phyloP scores from a whole-genome alignment of 1,140 invertebrate species.

The Goniozus legneri region DNA sequence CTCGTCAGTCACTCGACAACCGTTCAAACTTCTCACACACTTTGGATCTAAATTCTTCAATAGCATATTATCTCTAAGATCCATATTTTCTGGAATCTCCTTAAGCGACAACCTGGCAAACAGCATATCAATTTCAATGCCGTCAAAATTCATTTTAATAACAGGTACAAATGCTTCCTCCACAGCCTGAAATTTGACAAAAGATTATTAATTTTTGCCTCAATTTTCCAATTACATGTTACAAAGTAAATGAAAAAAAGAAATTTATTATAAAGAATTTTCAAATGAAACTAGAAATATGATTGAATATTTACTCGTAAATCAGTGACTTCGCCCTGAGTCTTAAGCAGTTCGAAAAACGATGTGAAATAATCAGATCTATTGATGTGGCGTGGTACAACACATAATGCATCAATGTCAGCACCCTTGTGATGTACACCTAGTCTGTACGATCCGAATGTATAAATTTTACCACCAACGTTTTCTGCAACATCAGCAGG shows the following conservation, averaged over 20 bases:
- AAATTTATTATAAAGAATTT: too few species aligned
- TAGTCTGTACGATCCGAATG: conserved; percentile 93
- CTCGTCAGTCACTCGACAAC: conserved; percentile 97
- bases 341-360: conserved; percentile 88
- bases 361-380: conserved; percentile 91
- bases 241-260: conserved; percentile 1
- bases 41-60: conserved; percentile 95
- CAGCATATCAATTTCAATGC: conserved; percentile 97
- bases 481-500: conserved; percentile 79
- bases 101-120: conserved; percentile 92
- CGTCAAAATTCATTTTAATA: conserved; percentile 99
- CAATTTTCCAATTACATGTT: too few species aligned
- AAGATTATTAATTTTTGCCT: neutral
- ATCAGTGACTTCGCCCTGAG: conserved; percentile 83
- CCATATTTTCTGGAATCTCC: conserved; percentile 79
- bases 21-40: conserved; percentile 95
- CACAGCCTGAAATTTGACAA: conserved; percentile 64
- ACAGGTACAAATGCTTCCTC: conserved; percentile 99
- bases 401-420: conserved; percentile 98
- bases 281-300: too few species aligned
- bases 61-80: conserved; percentile 86
- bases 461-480: conserved; percentile 97
- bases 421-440: conserved; percentile 95
- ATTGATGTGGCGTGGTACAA: conserved; percentile 93
- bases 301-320: conserved; percentile 67